These are phyloP conservation scores for Orientallactaga sibirica DNA, from an alignment of 2,797 vertebrate genomes.

Conservation along the genomic window DNA sequence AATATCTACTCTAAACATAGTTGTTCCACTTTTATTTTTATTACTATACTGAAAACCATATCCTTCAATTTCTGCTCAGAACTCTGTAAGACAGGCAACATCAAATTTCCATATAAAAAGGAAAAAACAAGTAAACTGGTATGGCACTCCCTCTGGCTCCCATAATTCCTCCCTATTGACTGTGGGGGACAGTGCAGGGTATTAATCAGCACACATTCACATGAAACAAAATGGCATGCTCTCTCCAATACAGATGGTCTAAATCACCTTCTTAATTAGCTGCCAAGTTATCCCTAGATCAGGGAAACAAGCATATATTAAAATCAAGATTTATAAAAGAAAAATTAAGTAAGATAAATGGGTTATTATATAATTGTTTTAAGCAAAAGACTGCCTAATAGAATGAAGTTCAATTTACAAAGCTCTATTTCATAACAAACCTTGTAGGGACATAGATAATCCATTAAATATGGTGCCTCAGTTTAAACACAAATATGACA, in stretches of 20 bases:
- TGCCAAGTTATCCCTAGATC: background rate
- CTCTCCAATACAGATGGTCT: background rate
- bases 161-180: background rate
- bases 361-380: conserved; percentile 15
- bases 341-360: conserved; percentile 24
- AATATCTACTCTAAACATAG: conserved; percentile 13
- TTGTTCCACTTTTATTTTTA: background rate
- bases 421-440: conserved; percentile 7
- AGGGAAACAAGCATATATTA: conserved; percentile 22
- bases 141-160: background rate
- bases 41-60: conserved; percentile 1
- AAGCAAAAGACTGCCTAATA: conserved; percentile 16
- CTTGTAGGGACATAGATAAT: conserved; percentile 28
- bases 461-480: background rate
- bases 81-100: conserved; percentile 24
- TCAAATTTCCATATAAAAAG: background rate
- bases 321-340: conserved; percentile 48
- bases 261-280: conserved; percentile 30
- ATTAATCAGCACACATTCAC: background rate
- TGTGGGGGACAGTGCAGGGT: background rate
- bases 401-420: conserved; percentile 39
- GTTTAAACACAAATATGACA: background rate
- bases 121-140: background rate
- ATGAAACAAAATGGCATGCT: background rate
- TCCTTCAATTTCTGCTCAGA: background rate